Evolutionary conservation across 2,888 invertebrate genomes (phyloP).

Genomic region (Chesias legatella): DNA sequence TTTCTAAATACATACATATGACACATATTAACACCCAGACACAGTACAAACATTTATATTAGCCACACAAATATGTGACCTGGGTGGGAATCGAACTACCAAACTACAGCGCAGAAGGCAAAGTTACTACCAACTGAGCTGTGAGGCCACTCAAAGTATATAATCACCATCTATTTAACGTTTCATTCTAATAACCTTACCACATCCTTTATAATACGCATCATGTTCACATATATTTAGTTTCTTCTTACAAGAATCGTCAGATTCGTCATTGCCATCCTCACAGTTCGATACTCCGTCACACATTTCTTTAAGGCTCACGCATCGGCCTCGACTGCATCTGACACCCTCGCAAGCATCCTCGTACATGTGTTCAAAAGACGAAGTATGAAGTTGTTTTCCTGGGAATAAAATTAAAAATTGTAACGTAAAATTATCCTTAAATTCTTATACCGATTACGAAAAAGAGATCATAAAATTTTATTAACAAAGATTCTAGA

Average conservation of each 20-base stretch:
- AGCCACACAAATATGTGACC: too few relatives aligned
- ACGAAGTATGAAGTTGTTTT: constrained; percentile 8
- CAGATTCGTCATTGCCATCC: constrained; percentile 84
- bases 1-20: too few relatives aligned
- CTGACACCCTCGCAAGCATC: constrained; percentile 81
- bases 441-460: too few relatives aligned
- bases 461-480: too few relatives aligned
- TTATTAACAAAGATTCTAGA: too few relatives aligned
- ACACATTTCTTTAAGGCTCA: constrained; percentile 81
- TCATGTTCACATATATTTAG: constrained; percentile 43
- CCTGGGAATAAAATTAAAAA: constrained; percentile 10
- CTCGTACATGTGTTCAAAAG: constrained; percentile 4
- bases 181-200: constrained; percentile 33
- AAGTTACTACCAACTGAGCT: too few relatives aligned
- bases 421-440: too few relatives aligned
- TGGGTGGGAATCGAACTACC: too few relatives aligned
- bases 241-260: constrained; percentile 64
- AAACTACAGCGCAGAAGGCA: too few relatives aligned
- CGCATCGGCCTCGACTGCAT: constrained; percentile 86
- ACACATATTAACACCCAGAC: too few relatives aligned
- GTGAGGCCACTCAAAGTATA: too few relatives aligned
- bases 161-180: neutral
- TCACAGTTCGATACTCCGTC: constrained; percentile 85
- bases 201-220: constrained; percentile 59
- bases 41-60: too few relatives aligned